phyloP scores from a whole-genome alignment of 2,113 vertebrate genomes.

The Perca fluviatilis region DNA sequence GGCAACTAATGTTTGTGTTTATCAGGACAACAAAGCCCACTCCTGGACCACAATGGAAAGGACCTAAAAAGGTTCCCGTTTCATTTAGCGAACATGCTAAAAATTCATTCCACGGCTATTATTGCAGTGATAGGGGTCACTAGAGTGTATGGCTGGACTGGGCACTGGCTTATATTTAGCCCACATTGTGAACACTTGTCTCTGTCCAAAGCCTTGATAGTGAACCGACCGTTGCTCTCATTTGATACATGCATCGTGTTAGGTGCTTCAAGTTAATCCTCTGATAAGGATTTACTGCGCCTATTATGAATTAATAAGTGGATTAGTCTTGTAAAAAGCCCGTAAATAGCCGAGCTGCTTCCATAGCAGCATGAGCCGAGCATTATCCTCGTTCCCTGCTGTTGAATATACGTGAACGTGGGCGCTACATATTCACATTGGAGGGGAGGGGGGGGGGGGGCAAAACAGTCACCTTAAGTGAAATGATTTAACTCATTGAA shows the following conservation, averaged over 20 bases:
- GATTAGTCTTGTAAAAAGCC: conserved; percentile 62
- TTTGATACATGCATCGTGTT: conserved; percentile 51
- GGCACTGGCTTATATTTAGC: conserved; percentile 72
- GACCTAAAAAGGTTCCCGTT: conserved; percentile 46
- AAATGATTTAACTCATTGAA: conserved; percentile 51
- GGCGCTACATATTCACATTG: neutral
- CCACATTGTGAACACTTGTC: conserved; percentile 55
- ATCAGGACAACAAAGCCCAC: conserved; percentile 74
- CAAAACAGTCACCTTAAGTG: conserved; percentile 37
- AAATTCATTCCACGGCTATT: conserved; percentile 63
- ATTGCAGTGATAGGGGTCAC: conserved; percentile 54
- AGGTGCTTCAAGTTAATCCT: conserved; percentile 66
- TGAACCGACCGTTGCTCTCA: conserved; percentile 19
- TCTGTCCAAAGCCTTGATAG: conserved; percentile 63
- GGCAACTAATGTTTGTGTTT: conserved; percentile 80
- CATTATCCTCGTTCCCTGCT: conserved; percentile 29
- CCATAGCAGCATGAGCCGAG: conserved; percentile 2
- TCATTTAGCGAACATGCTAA: conserved; percentile 73
- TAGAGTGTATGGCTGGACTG: conserved; percentile 49
- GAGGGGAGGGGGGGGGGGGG: neutral
- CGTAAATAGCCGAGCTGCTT: conserved; percentile 46
- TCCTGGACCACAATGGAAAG: conserved; percentile 45
- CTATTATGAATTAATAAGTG: conserved; percentile 69
- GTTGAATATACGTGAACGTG: conserved; percentile 24
- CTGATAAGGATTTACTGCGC: conserved; percentile 65